A percentile compares a stretch with the other conserved stretches of the same genome.
Evolutionary conservation across 2,888 invertebrate genomes (phyloP).

Genomic region (Chloroclystis v-ata): DNA sequence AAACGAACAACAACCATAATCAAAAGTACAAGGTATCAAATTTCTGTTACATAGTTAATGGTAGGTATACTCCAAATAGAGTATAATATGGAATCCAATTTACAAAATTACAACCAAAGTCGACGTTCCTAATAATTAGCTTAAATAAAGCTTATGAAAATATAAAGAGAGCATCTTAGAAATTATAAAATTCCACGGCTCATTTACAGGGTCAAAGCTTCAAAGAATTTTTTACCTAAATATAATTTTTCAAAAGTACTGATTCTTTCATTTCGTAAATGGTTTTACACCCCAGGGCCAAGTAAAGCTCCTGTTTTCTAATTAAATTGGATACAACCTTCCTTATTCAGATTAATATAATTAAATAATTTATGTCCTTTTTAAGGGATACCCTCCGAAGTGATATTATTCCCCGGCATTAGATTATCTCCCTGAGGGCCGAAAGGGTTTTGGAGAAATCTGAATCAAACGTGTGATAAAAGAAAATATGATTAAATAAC

Average conservation of each 20-base stretch:
- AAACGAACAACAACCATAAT: too few species aligned
- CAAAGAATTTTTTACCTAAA: background rate
- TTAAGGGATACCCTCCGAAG: slow-evolving; percentile 21
- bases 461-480: background rate
- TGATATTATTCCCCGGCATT: slow-evolving; percentile 26
- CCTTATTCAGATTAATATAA: slow-evolving; percentile 22
- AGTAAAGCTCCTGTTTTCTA: slow-evolving; percentile 21
- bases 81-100: too few species aligned
- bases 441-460: slow-evolving; percentile 20
- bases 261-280: slow-evolving; percentile 13
- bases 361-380: slow-evolving; percentile 28
- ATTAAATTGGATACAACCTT: slow-evolving; percentile 28
- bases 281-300: slow-evolving; percentile 16
- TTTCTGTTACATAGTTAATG: too few species aligned
- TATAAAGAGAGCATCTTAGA: too few species aligned
- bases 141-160: too few species aligned
- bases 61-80: too few species aligned
- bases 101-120: too few species aligned
- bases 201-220: background rate
- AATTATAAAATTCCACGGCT: too few species aligned
- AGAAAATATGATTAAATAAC: background rate
- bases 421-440: slow-evolving; percentile 27
- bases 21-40: too few species aligned
- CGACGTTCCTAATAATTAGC: too few species aligned
- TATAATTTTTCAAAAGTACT: background rate